These are phyloP conservation scores for Lepisosteus osseus DNA, from an alignment of 2,113 vertebrate species.

Conservation along the genomic window DNA sequence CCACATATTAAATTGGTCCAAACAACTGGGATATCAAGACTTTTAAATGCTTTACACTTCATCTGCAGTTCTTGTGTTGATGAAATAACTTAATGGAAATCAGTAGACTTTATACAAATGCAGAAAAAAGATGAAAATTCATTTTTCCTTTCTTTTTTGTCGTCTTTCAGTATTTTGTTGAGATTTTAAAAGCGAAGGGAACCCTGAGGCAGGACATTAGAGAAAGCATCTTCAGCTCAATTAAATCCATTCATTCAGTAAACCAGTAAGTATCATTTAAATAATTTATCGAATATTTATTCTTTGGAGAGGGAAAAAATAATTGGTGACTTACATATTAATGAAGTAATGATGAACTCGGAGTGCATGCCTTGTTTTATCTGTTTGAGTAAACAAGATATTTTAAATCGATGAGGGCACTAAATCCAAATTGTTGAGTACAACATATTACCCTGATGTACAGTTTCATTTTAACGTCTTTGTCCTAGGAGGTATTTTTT, in stretches of 20 bases:
- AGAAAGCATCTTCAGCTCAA: constrained; percentile 82
- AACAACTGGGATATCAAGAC: constrained; percentile 48
- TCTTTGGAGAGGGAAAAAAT: constrained; percentile 43
- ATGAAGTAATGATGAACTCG: constrained; percentile 60
- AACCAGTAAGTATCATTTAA: constrained; percentile 87
- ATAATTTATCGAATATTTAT: constrained; percentile 70
- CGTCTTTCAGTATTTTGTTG: constrained; percentile 78
- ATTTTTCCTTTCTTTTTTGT: constrained; percentile 42
- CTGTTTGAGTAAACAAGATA: constrained; percentile 43
- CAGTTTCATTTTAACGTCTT: neutral
- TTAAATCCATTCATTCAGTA: constrained; percentile 78
- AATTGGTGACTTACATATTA: constrained; percentile 58
- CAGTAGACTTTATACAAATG: constrained; percentile 33
- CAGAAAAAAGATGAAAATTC: constrained; percentile 32
- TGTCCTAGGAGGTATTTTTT: neutral
- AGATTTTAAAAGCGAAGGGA: constrained; percentile 86
- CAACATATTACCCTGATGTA: neutral
- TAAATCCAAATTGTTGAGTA: neutral
- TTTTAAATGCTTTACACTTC: constrained; percentile 33
- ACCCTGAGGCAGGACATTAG: constrained; percentile 73
- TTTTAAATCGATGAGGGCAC: constrained; percentile 29
- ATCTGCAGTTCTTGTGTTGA: constrained; percentile 25
- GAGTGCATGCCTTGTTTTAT: constrained; percentile 33
- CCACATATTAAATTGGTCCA: constrained; percentile 39
- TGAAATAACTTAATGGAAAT: constrained; percentile 7